These are phyloP conservation scores for Epinotia demarniana DNA, from an alignment of 2,888 invertebrate species.

Conservation along the genomic window DNA sequence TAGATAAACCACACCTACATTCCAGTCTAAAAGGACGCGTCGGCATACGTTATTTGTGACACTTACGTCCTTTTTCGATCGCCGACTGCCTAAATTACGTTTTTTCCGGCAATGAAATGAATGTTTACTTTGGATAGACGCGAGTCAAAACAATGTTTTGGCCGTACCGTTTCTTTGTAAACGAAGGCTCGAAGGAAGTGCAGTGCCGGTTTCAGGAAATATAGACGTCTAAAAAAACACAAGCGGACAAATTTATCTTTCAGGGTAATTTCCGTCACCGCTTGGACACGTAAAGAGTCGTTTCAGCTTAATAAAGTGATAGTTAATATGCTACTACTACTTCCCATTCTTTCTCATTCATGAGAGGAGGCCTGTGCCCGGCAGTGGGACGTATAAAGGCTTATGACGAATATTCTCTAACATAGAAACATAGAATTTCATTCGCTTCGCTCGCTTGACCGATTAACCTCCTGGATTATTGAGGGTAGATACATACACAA, in stretches of 20 bases:
- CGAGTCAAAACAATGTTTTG: conserved; percentile 26
- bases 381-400: too few species aligned
- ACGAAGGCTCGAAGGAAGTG: neutral
- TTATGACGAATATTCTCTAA: too few species aligned
- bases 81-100: conserved; percentile 28
- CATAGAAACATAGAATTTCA: too few species aligned
- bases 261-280: too few species aligned
- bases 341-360: too few species aligned
- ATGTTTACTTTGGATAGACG: conserved; percentile 10
- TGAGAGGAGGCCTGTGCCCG: too few species aligned
- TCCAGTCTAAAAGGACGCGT: neutral
- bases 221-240: neutral
- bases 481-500: neutral
- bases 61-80: neutral
- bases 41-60: neutral
- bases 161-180: conserved; percentile 1
- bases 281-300: too few species aligned
- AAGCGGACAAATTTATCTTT: neutral
- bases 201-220: neutral
- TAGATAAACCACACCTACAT: conserved; percentile 9
- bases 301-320: too few species aligned
- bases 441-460: too few species aligned
- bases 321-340: too few species aligned
- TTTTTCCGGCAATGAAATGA: conserved; percentile 29
- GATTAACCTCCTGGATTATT: neutral